Evolutionary conservation across 1,140 invertebrate species (phyloP).

Genomic region (Drosophila repletoides): DNA sequence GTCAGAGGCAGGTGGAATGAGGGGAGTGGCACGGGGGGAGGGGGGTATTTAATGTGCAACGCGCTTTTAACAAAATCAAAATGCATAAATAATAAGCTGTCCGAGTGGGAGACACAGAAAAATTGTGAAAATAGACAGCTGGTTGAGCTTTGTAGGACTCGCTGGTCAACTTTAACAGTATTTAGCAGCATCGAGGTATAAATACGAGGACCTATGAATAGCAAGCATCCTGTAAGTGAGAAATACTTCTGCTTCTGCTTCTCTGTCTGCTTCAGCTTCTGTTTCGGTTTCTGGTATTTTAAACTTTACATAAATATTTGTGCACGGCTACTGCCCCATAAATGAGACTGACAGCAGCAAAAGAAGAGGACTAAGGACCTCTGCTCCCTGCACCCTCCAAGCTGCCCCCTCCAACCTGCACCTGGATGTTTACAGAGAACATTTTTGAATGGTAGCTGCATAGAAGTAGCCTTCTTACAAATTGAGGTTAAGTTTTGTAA

Average conservation of each 20-base stretch:
- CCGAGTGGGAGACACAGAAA: not conserved
- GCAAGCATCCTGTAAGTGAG: no score
- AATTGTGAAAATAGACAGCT: not conserved
- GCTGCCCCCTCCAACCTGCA: not conserved
- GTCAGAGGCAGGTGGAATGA: slow-evolving; percentile 23
- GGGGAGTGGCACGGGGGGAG: not conserved
- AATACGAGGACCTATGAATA: no score
- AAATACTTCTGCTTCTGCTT: slow-evolving; percentile 22
- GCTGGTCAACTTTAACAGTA: slow-evolving; percentile 49
- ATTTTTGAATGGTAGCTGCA: slow-evolving; percentile 26
- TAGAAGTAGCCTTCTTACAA: slow-evolving; percentile 26
- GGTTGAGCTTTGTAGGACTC: slow-evolving; percentile 17
- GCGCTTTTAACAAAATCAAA: slow-evolving; percentile 61
- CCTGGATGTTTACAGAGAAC: slow-evolving; percentile 2
- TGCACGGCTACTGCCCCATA: slow-evolving; percentile 31
- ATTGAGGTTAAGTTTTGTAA: slow-evolving; percentile 75
- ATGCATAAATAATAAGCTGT: slow-evolving; percentile 64
- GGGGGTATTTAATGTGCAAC: slow-evolving; percentile 27
- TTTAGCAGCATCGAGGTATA: slow-evolving; percentile 54
- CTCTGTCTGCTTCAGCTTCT: slow-evolving; percentile 4
- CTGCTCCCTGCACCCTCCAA: no score
- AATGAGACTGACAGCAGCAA: slow-evolving; percentile 59
- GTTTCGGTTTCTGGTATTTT: slow-evolving; percentile 10
- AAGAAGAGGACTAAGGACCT: slow-evolving; percentile 9
- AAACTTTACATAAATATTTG: slow-evolving; percentile 39